phyloP scores from a whole-genome alignment of 2,888 invertebrate genomes.

The Ophioninae sp. region DNA sequence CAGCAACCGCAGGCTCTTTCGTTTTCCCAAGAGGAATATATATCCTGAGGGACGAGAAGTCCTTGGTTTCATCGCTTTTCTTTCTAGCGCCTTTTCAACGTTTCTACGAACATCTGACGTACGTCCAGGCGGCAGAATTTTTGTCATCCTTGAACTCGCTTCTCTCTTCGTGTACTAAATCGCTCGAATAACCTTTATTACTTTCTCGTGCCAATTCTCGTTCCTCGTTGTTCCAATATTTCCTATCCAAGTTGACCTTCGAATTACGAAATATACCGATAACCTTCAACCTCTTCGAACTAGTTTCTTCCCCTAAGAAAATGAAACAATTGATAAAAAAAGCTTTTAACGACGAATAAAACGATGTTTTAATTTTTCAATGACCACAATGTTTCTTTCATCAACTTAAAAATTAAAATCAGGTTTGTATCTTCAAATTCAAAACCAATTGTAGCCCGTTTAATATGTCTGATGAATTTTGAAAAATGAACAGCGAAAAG shows the following conservation, averaged over 20 bases:
- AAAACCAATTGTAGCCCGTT: no score
- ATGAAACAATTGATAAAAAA: no score
- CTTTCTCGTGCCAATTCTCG: slow-evolving; percentile 51
- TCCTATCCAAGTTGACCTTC: slow-evolving; percentile 6
- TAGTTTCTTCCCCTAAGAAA: not conserved
- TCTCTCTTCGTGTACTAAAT: slow-evolving; percentile 6
- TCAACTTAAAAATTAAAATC: no score
- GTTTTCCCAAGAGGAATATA: slow-evolving; percentile 28
- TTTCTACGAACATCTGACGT: not conserved
- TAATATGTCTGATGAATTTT: no score
- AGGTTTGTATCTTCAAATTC: no score
- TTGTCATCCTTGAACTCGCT: slow-evolving; percentile 19
- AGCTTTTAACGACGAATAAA: no score
- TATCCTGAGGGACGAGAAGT: slow-evolving; percentile 39
- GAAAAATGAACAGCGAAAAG: no score
- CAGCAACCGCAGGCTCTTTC: slow-evolving; percentile 38
- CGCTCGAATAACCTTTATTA: slow-evolving; percentile 45
- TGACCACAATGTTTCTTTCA: no score
- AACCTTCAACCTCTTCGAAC: not conserved
- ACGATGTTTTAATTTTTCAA: no score
- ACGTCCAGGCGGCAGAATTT: slow-evolving; percentile 42
- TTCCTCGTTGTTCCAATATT: slow-evolving; percentile 46
- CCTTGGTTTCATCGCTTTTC: slow-evolving; percentile 29
- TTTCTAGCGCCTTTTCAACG: not conserved
- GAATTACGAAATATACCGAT: slow-evolving; percentile 33